Evolutionary conservation across 1,140 invertebrate genomes (phyloP), one percentile per base, ranked within the genome.

Genomic region (Sycophaga agraensis): DNA sequence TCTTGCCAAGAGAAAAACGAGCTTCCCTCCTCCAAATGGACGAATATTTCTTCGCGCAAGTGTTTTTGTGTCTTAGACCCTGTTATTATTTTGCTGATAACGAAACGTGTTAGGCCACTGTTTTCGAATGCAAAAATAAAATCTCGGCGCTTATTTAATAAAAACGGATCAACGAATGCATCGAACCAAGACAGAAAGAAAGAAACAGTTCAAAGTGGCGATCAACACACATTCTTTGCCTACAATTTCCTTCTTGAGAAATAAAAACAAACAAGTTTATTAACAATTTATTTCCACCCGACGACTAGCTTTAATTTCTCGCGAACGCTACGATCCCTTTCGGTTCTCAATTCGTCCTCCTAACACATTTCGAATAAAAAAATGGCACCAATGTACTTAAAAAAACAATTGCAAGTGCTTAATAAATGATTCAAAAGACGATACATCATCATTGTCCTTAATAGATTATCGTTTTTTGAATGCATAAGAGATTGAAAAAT

Each of bases 21-120:
- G 6, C 34, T 12, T 39, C 12, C 5, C 39, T 21, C 17, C 14
- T 37, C n/a, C 12, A 49, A 39, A 31, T 43, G 48, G 46, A 59
- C 48, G 39, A 49, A 59, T 35, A 6, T 22, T 28, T 8, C 31
- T 24, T 51, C 39, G 21, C 53, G 43, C 12, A 11, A 11, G 37
- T 40, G 26, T 28, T 26, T 59, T 37, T 49, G 16, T 55, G 51
- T 58, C 59, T 63, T 56, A 56, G 60, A 66, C 65, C 65, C 65
- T 66, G 65, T 63, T 66, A 57, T 54, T 55, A 48, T 61, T 57
- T 59, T 50, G 42, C 51, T 16, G 49, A 56, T 31, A 60, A 22
- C n/a, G n/a, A 49, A 60, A 56, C 35, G 22, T 56, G 31, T 62
- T 62, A 62, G 59, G 59, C 59, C 51, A 62, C 51, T 55, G 31